Base-by-base conservation (phyloP, 1,140 invertebrate genomes). In the Drosophila murphyi region DNA sequence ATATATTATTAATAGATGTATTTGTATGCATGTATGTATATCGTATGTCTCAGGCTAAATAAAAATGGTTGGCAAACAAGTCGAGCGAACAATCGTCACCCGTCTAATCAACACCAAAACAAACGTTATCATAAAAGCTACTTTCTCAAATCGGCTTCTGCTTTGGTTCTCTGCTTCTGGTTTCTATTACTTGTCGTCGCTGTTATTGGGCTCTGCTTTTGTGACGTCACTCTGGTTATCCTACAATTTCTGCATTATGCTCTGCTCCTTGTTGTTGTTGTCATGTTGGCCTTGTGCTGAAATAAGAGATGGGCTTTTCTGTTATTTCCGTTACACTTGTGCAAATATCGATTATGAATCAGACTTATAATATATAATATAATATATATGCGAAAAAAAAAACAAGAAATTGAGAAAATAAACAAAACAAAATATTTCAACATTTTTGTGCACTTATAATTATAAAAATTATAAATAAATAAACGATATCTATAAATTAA, bases 241-340 rank as follows among this genome's bases (percentile, higher is more conserved):
- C 32, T 39, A 35, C 35, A 56, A 35, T 43, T 56, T 32, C 32
- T 56, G 10, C 41, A 12, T 45, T 43, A 10, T 45, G 34, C 34
- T 31, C 45, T 34, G 12, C 34, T 29, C 5, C 7, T 54, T 52
- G 28, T 67, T 45, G 39, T 35, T 55, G 55, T 32, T 12, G 47
- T 37, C 7, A 8, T 43, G 37, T 7, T 60, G 70, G 41, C 47
- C 60, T 55, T 47, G 52, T 78, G 72, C 82, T 88, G 76, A 54
- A 82, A 80, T 67, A 48, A 60, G 43, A 48, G 57, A 60, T 60
- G 57, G 5, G 32, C 12, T 35, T 48, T 12, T 47, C n/a, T 48
- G 4, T 60, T 60, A 48, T 6, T 29, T 5, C 1, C 31, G 4
- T 31, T 20, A 6, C n/a, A 28, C 50, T 20, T 32, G n/a, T 39